Base-by-base conservation (phyloP, 2,797 vertebrate genomes). In the Syngnathus acus region DNA sequence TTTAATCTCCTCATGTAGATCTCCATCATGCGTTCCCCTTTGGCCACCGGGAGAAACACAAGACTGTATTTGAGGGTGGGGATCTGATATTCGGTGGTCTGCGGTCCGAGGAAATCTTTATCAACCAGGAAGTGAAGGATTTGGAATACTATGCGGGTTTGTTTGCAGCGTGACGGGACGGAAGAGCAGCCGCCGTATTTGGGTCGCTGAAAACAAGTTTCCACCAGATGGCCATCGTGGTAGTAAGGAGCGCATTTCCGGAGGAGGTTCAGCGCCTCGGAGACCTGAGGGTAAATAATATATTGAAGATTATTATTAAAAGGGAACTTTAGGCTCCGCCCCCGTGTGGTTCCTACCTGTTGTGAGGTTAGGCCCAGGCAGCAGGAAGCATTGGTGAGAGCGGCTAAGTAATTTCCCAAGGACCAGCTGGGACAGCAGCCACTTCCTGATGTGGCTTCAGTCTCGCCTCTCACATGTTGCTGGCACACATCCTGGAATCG, bases 361-460 rank as follows among this genome's bases (percentile, higher is more conserved):
- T 87, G 92, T 61, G 93, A 89, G 64, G 94, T 97, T 65, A 97
- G 92, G 71, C 94, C 94, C 78, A 94, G 84, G 82, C 96, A 99
- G 0, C 93, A 93, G n/a, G 96, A 94, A 53, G 93, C 92, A 65
- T 99, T 99, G 74, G 93, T 94, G 64, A 98, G 92, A 65, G 94
- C 90, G 5, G 96, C 94, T 66, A 99, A 91, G 68, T 95, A 97
- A 88, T 98, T 99, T 80, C 97, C 97, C 78, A 99, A 88, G 67
- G 97, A 98, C 97, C 97, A 98, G 88, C 97, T 99, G 1, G 95
- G 95, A 84, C 97, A 98, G 83, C 97, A 99, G 75, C 93, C 88
- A 0, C 91, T 89, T 64, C 88, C 86, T 0, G 88, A 89, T 13
- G 43, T 64, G 39, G 80, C 82, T 9, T 84, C 82, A 2, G 74